Evolutionary conservation across 2,797 vertebrate genomes (phyloP), one percentile per base, ranked within the genome.

Genomic region (Trachops cirrhosus): DNA sequence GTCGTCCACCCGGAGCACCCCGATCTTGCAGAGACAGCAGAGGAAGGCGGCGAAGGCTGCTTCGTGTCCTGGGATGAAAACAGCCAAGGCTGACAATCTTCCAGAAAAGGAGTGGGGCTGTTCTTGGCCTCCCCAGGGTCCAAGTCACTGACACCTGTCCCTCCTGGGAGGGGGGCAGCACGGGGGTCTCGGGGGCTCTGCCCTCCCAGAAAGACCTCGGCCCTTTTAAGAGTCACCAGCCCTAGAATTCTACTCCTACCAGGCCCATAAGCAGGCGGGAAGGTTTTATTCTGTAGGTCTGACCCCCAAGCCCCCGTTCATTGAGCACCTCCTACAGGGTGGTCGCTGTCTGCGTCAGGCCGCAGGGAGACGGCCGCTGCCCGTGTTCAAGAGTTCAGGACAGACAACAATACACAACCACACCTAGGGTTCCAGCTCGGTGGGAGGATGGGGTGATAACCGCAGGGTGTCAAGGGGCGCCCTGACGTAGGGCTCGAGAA

Each of bases 31-130:
- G 95, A 99, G 99, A 84, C 99, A 99, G 98, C 99, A 99, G 59
- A 99, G 99, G 97, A 99, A 99, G 0, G 99, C 99, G 37, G 99
- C 99, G 85, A 99, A 99, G 0, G 99, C 99, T 26, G 99, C 99
- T 98, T 99, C 99, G 0, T 99, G 99, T 94, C 99, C 99, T 99
- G 97, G 94, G 5, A 92, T 86, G 95, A 19, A 14, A 79, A 89
- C 3, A 68, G 62, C 59, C 5, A 2, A 74, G 37, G 39, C 9
- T 70, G 37, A 83, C 44, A 37, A 59, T 80, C 46, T 39, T 80
- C 52, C 34, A 34, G 21, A 87, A 50, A 37, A 57, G 32, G 3
- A 41, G 44, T 3, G 68, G 85, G 83, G 78, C 41, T 90, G 57
- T 32, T 73, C 94, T 94, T 93, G 37, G 62, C 18, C 77, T 89